Conservation (phyloP, 2,888 invertebrate species). For the Pasiphila rectangulata region DNA sequence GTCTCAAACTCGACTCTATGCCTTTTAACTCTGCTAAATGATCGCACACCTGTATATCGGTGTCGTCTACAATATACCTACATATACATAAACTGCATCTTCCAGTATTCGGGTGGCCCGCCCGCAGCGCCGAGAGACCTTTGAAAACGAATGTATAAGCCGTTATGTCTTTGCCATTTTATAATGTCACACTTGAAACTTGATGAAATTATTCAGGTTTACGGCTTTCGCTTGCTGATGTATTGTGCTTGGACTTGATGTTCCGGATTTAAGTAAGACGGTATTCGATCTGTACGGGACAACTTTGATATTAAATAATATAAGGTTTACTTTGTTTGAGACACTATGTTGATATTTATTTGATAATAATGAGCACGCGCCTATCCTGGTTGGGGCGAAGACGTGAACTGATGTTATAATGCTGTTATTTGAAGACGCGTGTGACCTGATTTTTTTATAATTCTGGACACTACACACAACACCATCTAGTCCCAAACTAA, state of each 20-base stretch:
- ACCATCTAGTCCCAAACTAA: too few species aligned
- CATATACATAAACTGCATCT: slow-evolving; percentile 1
- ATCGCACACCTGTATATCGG: slow-evolving; percentile 16
- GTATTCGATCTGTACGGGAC: too few species aligned
- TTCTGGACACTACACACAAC: too few species aligned
- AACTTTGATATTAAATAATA: too few species aligned
- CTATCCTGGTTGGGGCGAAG: too few species aligned
- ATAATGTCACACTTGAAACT: slow-evolving; percentile 18
- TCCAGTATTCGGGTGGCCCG: slow-evolving; percentile 27
- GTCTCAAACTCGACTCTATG: neutral
- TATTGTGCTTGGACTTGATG: neutral
- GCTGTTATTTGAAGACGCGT: too few species aligned
- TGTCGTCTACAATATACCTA: slow-evolving; percentile 11
- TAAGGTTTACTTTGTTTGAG: too few species aligned
- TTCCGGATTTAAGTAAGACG: too few species aligned
- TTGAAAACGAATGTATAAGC: slow-evolving; percentile 7
- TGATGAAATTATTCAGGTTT: slow-evolving; percentile 11
- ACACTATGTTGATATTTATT: too few species aligned
- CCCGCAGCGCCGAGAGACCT: slow-evolving; percentile 22
- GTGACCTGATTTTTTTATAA: too few species aligned
- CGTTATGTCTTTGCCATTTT: slow-evolving; percentile 11
- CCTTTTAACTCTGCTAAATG: slow-evolving; percentile 2
- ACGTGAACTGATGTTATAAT: too few species aligned
- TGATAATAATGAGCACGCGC: too few species aligned
- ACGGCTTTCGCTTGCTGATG: slow-evolving; percentile 2